Percentiles rank a stretch among this genome's conserved stretches.
phyloP scores from a whole-genome alignment of 2,888 invertebrate species.

The Rutpela maculata region DNA sequence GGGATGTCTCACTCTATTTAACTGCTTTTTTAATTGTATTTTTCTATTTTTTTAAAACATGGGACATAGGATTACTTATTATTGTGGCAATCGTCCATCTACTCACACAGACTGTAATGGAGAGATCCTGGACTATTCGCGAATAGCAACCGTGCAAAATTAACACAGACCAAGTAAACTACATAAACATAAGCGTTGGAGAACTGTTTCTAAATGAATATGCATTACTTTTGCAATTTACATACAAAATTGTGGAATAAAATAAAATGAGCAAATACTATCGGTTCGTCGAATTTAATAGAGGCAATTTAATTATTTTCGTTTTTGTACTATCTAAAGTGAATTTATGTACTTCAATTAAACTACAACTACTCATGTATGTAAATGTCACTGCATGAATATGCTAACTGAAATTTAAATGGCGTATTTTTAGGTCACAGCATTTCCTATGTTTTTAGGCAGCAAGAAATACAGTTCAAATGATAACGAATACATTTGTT shows the following conservation, averaged over 20 bases:
- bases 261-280: conserved; percentile 31
- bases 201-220: conserved; percentile 41
- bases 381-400: conserved; percentile 13
- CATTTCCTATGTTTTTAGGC: neutral
- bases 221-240: conserved; percentile 35
- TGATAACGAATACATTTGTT: neutral
- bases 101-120: neutral
- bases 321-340: conserved; percentile 24
- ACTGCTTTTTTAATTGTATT: no score
- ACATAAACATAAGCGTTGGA: conserved; percentile 29
- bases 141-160: conserved; percentile 1
- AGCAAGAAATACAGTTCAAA: neutral
- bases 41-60: no score
- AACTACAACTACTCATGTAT: conserved; percentile 26
- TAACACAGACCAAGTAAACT: conserved; percentile 24
- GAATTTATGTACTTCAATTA: conserved; percentile 36
- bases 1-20: no score
- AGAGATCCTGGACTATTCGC: neutral
- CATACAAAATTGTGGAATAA: conserved; percentile 34
- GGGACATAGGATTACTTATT: no score
- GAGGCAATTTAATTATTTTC: conserved; percentile 24
- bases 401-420: conserved; percentile 8
- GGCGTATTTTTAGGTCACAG: conserved; percentile 2
- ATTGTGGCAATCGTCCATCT: no score
- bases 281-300: conserved; percentile 27